Evolutionary conservation across 2,797 vertebrate genomes (phyloP), one percentile per base, ranked within the genome.

Genomic region (Saxicola maurus): DNA sequence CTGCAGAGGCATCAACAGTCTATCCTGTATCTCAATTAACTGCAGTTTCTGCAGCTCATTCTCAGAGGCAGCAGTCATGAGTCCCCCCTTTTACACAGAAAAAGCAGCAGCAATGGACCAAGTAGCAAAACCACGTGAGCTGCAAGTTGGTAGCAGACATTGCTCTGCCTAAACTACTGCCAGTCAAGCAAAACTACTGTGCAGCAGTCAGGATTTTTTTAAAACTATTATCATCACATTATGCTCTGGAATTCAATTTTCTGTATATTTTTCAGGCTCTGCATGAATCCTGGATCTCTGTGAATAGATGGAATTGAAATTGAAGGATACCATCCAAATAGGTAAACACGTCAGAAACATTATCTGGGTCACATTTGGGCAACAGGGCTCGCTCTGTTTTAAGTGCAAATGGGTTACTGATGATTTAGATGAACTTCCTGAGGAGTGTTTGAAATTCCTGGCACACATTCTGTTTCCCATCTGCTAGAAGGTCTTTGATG

Each of bases 391-490:
- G 0, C 65, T 94, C 81, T 93, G 81, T 92, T 96, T 96, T 92
- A 95, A 94, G 94, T 94, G 93, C 88, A 95, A 95, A 95, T 91
- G 83, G 55, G 73, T 86, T 92, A 30, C 74, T 94, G 91, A 85
- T 66, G 79, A 75, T 93, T 96, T 91, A 86, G 85, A 93, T 90
- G 89, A 95, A 94, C 83, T 93, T 96, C 94, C 94, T 93, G 95
- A 74, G 73, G 79, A 94, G 83, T 30, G 66, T 82, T 94, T 94
- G 93, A 93, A 93, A 96, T 95, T 96, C 93, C 90, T 96, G 94
- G 93, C 94, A 87, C 87, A 73, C 1, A 0, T 90, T 94, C 0
- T 5, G 19, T 80, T 86, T 94, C 48, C 94, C 95, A 96, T 96
- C 94, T 95, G 96, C 86, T 79, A 19, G 86, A 75, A 91, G 60